phyloP scores from a whole-genome alignment of 1,140 invertebrate species.

The Coenobita brevimanus region DNA sequence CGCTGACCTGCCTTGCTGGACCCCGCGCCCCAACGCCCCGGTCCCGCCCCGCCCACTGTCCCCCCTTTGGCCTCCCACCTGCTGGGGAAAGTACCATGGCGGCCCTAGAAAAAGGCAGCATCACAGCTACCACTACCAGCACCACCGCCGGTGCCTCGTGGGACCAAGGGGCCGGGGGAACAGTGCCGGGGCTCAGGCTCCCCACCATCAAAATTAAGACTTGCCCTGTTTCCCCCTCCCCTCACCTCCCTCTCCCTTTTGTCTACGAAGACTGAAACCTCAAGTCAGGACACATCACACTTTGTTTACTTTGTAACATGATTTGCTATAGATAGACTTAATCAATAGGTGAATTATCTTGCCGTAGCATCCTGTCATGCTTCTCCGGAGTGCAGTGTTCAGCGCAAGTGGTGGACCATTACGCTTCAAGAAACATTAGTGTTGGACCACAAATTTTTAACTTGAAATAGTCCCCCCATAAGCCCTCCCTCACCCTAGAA shows the following conservation, averaged over 20 bases:
- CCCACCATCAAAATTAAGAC: conserved; percentile 55
- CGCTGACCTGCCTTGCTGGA: conserved; percentile 63
- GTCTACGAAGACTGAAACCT: conserved; percentile 58
- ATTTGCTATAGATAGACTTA: conserved; percentile 66
- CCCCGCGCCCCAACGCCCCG: conserved; percentile 36
- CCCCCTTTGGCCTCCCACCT: not conserved
- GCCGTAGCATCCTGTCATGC: conserved; percentile 59
- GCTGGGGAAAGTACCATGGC: not conserved
- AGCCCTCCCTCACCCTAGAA: no score
- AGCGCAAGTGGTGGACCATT: conserved; percentile 63
- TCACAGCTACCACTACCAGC: not conserved
- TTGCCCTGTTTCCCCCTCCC: conserved; percentile 42
- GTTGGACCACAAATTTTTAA: conserved; percentile 59
- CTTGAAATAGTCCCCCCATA: no score
- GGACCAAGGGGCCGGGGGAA: conserved; percentile 28
- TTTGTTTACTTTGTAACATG: conserved; percentile 64
- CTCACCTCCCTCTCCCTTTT: not conserved
- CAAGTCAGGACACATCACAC: conserved; percentile 67
- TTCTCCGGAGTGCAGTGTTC: conserved; percentile 62
- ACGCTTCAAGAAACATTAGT: conserved; percentile 59
- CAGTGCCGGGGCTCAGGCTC: conserved; percentile 36
- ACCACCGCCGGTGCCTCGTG: not conserved
- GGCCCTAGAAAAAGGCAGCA: not conserved
- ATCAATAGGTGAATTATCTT: conserved; percentile 65
- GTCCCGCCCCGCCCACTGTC: conserved; percentile 42